Evolutionary conservation across 2,888 invertebrate species (phyloP).

Genomic region (Agrotis ipsilon): DNA sequence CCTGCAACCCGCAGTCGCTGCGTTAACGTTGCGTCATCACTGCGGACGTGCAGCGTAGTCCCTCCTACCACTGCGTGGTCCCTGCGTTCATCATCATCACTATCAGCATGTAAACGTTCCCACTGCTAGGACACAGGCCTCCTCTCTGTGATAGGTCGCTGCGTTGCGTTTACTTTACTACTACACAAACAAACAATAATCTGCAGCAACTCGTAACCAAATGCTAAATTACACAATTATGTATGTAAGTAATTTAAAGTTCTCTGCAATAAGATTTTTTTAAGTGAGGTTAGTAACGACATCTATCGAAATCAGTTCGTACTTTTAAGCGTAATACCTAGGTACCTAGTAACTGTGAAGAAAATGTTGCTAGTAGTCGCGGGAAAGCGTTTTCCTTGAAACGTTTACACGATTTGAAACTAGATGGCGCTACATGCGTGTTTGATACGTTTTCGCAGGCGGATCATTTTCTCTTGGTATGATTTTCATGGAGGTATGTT

Average conservation of each 20-base stretch:
- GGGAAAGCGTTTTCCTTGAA: constrained; percentile 49
- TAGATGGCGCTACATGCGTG: constrained; percentile 51
- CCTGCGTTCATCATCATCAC: neutral
- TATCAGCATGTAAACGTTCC: too few relatives aligned
- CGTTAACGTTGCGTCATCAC: too few relatives aligned
- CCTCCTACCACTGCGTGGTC: neutral
- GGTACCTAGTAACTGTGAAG: neutral
- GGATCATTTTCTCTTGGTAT: neutral
- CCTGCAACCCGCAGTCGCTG: neutral
- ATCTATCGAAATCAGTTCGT: constrained; percentile 36
- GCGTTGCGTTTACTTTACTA: too few relatives aligned
- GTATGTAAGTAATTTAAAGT: too few relatives aligned
- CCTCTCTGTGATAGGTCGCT: too few relatives aligned
- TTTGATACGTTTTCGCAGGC: neutral
- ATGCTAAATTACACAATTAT: too few relatives aligned
- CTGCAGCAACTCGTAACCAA: neutral
- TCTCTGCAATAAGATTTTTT: neutral
- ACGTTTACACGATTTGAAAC: neutral
- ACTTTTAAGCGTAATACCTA: constrained; percentile 1
- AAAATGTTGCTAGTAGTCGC: neutral
- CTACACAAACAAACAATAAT: neutral
- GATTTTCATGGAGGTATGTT: neutral
- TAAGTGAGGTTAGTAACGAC: constrained; percentile 36
- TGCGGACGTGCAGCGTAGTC: neutral
- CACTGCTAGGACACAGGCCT: too few relatives aligned